Evolutionary conservation across 1,140 invertebrate species (phyloP).

Genomic region (Hyles vespertilio): DNA sequence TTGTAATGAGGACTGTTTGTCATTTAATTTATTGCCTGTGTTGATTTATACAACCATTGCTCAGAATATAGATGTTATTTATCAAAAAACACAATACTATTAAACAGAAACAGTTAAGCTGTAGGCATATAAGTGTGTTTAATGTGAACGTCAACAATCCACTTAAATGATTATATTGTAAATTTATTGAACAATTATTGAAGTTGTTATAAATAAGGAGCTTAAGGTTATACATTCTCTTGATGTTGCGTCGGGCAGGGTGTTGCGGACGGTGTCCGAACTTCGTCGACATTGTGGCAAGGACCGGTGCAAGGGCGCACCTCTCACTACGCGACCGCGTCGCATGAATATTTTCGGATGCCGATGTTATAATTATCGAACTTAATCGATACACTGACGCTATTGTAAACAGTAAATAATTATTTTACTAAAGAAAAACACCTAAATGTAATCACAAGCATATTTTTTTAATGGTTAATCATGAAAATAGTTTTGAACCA

Average conservation of each 20-base stretch:
- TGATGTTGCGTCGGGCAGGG: conserved; percentile 31
- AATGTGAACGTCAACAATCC: conserved; percentile 5
- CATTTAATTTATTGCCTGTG: too few species aligned
- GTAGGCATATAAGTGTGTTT: conserved; percentile 1
- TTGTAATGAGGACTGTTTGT: too few species aligned
- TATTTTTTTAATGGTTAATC: too few species aligned
- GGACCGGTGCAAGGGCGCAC: conserved; percentile 61
- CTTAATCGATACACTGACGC: conserved; percentile 43
- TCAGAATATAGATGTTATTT: conserved; percentile 1
- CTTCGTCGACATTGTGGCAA: conserved; percentile 52
- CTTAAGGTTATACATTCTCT: conserved; percentile 52
- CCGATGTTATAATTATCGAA: conserved; percentile 54
- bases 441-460: too few species aligned
- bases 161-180: conserved; percentile 5
- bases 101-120: not conserved
- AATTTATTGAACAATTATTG: conserved; percentile 11
- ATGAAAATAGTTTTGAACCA: too few species aligned
- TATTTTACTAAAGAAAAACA: conserved; percentile 7
- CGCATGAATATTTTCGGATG: conserved; percentile 56
- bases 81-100: not conserved
- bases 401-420: conserved; percentile 20
- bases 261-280: conserved; percentile 32
- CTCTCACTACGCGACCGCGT: conserved; percentile 56
- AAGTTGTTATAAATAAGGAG: conserved; percentile 8
- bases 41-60: too few species aligned